Base-by-base conservation (phyloP, 2,888 invertebrate genomes). In the Bedellia somnulentella region DNA sequence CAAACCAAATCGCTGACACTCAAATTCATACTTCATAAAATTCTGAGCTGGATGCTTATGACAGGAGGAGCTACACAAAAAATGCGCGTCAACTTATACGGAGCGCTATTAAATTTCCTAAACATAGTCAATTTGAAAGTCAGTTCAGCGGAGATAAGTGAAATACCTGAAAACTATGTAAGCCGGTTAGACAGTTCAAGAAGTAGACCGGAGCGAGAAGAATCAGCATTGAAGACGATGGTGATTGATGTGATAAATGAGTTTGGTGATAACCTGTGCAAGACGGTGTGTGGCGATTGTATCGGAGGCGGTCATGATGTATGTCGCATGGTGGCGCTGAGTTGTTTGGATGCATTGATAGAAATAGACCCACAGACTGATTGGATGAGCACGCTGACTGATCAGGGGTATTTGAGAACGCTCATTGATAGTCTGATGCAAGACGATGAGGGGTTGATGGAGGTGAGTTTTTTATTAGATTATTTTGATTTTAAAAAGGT, bases 301-400 rank as follows among this genome's bases (percentile, higher is more conserved):
- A 87, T 89, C 6, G 87, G 89, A 2, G 92, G 51, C 0, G 70
- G 92, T 0, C 92, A 93, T 49, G 91, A 93, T 43, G 86, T 95
- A 8, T 91, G 91, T 47, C 85, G 91, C 61, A 92, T 94, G 87
- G 77, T 93, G 31, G 89, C 93, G 1, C 70, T 95, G 41, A 83
- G 91, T 1, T 87, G 89, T 38, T 70, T 94, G 32, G 89, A 92
- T 51, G 82, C 87, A 24, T 67, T 94, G 25, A 71, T 93, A 1
- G 85, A 87, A 37, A 70, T 89, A 37, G 88, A 89, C 43, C 83
- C 84, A 3, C 78, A 84, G 24, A 81, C 85, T 0, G 68, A 66
- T n/a, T 73, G 73, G 73, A 57, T 71, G 54, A 49, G 57, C 33
- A 62, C 60, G 16, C 42, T 76, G 25, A 64, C 60, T 33, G 54